A percentile compares a stretch with the other conserved stretches of the same genome.
phyloP scores from a whole-genome alignment of 1,140 invertebrate genomes.

The Carposina sasakii region DNA sequence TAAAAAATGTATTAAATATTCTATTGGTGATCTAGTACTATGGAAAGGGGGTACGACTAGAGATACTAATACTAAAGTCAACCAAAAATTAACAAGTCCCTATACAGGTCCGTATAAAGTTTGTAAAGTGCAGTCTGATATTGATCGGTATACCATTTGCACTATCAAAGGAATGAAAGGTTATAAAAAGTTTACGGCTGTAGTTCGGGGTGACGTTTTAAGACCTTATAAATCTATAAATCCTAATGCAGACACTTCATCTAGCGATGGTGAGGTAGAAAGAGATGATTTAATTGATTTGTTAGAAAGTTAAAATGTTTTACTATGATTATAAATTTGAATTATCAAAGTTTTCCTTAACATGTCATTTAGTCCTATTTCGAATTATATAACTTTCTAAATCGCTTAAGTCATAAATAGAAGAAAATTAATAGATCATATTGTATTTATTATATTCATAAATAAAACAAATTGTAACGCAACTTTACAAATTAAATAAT shows the following conservation, averaged over 20 bases:
- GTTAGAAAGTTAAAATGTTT: not conserved
- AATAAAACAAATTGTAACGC: not conserved
- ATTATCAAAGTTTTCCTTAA: not conserved
- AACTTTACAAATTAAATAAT: not conserved
- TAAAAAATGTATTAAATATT: constrained; percentile 14
- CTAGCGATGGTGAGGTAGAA: not conserved
- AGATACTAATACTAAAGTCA: constrained; percentile 1
- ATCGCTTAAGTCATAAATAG: no score
- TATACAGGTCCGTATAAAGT: constrained; percentile 14
- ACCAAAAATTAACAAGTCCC: constrained; percentile 1
- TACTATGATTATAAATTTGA: not conserved
- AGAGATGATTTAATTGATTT: not conserved
- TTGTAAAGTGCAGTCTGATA: constrained; percentile 2
- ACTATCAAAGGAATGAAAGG: constrained; percentile 16
- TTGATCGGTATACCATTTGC: constrained; percentile 13
- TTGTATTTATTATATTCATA: not conserved
- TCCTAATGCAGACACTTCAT: constrained; percentile 8
- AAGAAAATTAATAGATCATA: not conserved
- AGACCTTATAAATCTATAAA: constrained; percentile 12
- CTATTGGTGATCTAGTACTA: constrained; percentile 12
- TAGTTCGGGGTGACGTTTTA: constrained; percentile 6
- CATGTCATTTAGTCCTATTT: not conserved
- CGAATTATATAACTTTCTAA: not conserved
- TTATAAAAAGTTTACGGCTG: constrained; percentile 11
- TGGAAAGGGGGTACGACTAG: constrained; percentile 14